Base-by-base conservation (phyloP, 2,888 invertebrate species). In the Scaptomyza parva region DNA sequence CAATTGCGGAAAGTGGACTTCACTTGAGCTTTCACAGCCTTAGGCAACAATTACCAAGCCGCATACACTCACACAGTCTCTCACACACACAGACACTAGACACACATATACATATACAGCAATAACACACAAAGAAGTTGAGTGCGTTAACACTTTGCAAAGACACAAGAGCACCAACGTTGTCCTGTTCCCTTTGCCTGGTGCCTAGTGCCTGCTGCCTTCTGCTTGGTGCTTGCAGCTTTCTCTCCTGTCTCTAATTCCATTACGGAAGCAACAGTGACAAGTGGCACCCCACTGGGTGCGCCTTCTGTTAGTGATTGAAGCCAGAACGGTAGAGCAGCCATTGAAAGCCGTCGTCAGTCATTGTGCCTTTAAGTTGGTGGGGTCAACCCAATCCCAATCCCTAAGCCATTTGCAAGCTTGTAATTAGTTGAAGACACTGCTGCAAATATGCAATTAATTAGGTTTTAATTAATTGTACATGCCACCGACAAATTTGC, bases 181-280 rank as follows among this genome's bases (percentile, higher is more conserved):
- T 73, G 81, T 63, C 55, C 59, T 60, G 26, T 33, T 50, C 20
- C 35, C 22, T 33, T 6, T n/a, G 33, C 1, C 37, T 37, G 8
- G 26, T 37, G 39, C 48, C 22, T 37, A 35, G 40, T 41, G 53
- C 11, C 37, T 37, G 8, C 30, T 37, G 39, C 48, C 22, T 37
- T 35, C 43, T 41, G 53, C 11, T 43, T 35, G 28, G 24, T 39
- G 35, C 22, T 40, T n/a, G 28, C 37, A 45, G 48, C 17, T 57
- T 28, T 28, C 50, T 40, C 39, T 51, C 52, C 45, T 59, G 24
- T 58, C 75, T 75, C 75, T 81, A 86, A 81, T 81, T 86, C 81
- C 71, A 86, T 81, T 81, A 81, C 85, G 81, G 85, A 81, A 87
- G 82, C 86, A 87, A 85, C 78, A 82, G 87, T 81, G 82, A 87